A percentile compares a stretch with the other conserved stretches of the same genome.
These are phyloP conservation scores for Amphipyra tragopoginis DNA, from an alignment of 2,888 invertebrate genomes.

Conservation along the genomic window DNA sequence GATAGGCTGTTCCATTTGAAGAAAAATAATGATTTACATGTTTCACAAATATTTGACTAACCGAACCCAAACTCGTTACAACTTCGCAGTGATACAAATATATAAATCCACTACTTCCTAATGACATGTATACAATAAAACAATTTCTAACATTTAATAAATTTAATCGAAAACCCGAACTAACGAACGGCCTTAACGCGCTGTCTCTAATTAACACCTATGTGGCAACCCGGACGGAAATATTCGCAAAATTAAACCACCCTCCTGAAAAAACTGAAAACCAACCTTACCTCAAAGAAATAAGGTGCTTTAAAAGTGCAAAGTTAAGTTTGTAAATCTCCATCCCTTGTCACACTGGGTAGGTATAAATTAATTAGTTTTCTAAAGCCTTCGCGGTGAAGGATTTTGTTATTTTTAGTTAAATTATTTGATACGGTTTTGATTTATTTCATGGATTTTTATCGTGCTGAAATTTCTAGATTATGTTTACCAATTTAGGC, in stretches of 20 bases:
- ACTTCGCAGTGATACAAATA: constrained; percentile 14
- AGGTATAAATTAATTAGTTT: constrained; percentile 66
- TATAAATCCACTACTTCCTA: constrained; percentile 27
- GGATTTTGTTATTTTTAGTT: constrained; percentile 44
- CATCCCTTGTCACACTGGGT: constrained; percentile 61
- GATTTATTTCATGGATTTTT: not conserved
- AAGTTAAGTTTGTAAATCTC: constrained; percentile 23
- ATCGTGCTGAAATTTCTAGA: not conserved
- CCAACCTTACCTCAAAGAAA: constrained; percentile 12
- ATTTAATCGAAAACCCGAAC: constrained; percentile 57
- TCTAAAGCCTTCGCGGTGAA: constrained; percentile 52
- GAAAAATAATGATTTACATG: too few relatives aligned
- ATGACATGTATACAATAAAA: constrained; percentile 55
- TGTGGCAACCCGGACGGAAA: constrained; percentile 52
- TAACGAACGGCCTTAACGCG: constrained; percentile 66
- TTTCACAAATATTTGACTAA: not conserved
- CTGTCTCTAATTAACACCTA: constrained; percentile 68
- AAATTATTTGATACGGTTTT: constrained; percentile 17
- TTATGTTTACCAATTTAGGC: too few relatives aligned
- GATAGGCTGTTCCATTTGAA: too few relatives aligned
- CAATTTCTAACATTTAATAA: constrained; percentile 53
- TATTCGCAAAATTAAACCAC: constrained; percentile 37
- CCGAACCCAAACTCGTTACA: constrained; percentile 5
- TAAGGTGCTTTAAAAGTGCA: constrained; percentile 31
- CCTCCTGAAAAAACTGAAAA: constrained; percentile 6